These are phyloP conservation scores for Nephrotoma guestfalica DNA, from an alignment of 2,888 invertebrate genomes.

Conservation along the genomic window DNA sequence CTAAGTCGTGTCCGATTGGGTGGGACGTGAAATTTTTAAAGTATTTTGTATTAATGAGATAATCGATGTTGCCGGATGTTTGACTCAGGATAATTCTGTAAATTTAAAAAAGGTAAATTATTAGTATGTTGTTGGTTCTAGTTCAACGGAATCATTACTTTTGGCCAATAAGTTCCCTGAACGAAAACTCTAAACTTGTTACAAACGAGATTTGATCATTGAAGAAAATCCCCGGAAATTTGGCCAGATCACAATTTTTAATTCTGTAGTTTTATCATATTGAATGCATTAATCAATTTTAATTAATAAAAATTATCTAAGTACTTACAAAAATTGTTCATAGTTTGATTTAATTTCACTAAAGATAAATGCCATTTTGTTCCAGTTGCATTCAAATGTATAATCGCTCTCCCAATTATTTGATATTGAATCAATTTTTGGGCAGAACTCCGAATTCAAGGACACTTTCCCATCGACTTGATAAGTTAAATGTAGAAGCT, in stretches of 20 bases:
- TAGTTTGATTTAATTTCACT: background rate
- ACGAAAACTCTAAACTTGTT: background rate
- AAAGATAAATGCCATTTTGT: background rate
- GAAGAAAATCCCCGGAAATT: background rate
- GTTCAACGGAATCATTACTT: background rate
- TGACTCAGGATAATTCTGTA: background rate
- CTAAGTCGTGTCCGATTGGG: background rate
- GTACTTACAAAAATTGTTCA: background rate
- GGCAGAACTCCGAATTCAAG: background rate
- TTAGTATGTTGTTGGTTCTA: background rate
- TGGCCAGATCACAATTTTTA: background rate
- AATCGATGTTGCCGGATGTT: background rate
- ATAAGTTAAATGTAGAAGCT: background rate
- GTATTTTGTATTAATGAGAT: background rate
- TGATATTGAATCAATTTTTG: background rate
- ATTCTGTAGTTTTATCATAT: background rate
- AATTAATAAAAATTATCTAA: background rate
- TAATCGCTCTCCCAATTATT: background rate
- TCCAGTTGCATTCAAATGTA: background rate
- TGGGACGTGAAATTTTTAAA: too few species aligned
- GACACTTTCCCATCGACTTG: background rate
- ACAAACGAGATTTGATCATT: background rate
- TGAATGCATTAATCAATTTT: background rate
- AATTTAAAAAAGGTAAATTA: background rate
- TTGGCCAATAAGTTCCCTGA: background rate